Evolutionary conservation across 1,140 invertebrate genomes (phyloP).

Genomic region (Cherax quadricarinatus): DNA sequence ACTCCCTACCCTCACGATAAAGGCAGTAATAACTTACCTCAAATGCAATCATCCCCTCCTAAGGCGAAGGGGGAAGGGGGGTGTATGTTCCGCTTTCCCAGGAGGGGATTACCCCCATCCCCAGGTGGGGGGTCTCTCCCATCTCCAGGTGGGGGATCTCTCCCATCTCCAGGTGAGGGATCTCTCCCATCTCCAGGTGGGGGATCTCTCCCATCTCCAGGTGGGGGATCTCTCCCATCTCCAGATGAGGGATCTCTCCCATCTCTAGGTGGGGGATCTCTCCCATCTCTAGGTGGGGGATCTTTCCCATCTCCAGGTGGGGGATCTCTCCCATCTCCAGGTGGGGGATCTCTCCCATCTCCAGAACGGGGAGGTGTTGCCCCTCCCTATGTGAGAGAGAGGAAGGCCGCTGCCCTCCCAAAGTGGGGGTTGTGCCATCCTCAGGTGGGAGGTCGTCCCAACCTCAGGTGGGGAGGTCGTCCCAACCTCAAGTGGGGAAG

Average conservation of each 20-base stretch:
- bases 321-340: not conserved
- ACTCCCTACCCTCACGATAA: constrained; percentile 35
- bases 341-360: no score
- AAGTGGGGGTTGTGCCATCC: no score
- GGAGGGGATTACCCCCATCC: not conserved
- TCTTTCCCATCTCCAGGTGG: not conserved
- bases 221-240: no score
- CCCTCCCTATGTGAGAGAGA: no score
- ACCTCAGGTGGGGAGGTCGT: no score
- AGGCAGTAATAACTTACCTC: constrained; percentile 56
- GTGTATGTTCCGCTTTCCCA: no score
- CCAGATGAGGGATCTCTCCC: not conserved
- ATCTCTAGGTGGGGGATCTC: not conserved
- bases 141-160: not conserved
- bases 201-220: not conserved
- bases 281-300: not conserved
- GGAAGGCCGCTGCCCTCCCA: no score
- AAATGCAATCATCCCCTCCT: constrained; percentile 53
- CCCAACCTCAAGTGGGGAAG: no score
- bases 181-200: not conserved
- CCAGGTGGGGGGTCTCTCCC: not conserved
- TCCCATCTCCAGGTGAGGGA: not conserved
- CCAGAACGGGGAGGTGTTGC: no score
- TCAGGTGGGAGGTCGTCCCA: no score
- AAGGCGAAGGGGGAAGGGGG: not conserved